A percentile compares a stretch with the other conserved stretches of the same genome.
Evolutionary conservation across 1,140 invertebrate genomes (phyloP).

Genomic region (Drosophila pseudoobscura): DNA sequence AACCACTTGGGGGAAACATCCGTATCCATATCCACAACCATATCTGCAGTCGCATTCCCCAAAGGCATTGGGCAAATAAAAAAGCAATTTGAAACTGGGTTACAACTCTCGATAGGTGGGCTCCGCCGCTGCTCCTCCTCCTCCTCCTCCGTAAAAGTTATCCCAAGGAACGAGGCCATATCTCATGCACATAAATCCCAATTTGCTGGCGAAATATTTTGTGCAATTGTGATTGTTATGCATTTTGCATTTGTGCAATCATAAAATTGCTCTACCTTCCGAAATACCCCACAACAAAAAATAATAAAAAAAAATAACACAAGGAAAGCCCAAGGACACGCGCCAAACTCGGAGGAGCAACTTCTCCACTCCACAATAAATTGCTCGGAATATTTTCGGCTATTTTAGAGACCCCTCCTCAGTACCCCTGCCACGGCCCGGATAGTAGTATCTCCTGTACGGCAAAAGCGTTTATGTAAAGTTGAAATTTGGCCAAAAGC

Average conservation of each 20-base stretch:
- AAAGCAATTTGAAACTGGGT: constrained; percentile 76
- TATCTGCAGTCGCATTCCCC: constrained; percentile 30
- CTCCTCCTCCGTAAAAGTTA: constrained; percentile 37
- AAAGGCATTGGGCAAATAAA: constrained; percentile 68
- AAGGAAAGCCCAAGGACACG: constrained; percentile 55
- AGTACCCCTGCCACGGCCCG: no score
- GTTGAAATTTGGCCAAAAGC: constrained; percentile 33
- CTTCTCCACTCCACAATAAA: constrained; percentile 30
- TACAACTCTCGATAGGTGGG: constrained; percentile 49
- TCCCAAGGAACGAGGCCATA: constrained; percentile 40
- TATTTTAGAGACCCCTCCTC: no score
- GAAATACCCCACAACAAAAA: constrained; percentile 2
- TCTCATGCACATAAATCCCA: constrained; percentile 71
- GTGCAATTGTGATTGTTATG: constrained; percentile 79
- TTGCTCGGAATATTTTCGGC: no score
- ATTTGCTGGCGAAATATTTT: constrained; percentile 72
- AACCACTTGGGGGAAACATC: constrained; percentile 49
- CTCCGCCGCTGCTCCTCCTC: constrained; percentile 12
- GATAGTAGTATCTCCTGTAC: constrained; percentile 22
- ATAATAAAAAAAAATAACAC: not conserved
- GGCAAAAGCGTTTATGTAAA: constrained; percentile 44
- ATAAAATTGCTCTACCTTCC: constrained; percentile 42
- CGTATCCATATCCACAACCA: constrained; percentile 31
- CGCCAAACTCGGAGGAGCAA: constrained; percentile 61
- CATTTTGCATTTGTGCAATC: constrained; percentile 77